These are phyloP conservation scores for Sinelater perroti DNA, from an alignment of 2,888 invertebrate species.

Conservation along the genomic window DNA sequence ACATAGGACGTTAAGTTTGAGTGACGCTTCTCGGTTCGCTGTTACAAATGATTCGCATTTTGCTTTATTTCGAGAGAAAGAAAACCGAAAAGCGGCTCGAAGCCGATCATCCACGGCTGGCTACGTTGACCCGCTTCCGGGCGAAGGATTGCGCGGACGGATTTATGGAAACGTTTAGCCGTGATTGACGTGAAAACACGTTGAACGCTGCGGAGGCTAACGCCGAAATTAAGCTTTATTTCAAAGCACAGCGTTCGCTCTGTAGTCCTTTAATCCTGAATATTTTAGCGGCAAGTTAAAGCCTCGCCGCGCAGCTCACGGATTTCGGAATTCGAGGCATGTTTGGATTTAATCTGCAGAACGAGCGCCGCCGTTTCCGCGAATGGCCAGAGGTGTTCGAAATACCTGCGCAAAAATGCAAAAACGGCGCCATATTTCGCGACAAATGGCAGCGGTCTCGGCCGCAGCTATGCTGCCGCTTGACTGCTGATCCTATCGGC, in stretches of 20 bases:
- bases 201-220: constrained; percentile 20
- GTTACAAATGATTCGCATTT: neutral
- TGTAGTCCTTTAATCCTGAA: constrained; percentile 25
- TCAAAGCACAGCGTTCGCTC: constrained; percentile 25
- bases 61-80: too few relatives aligned
- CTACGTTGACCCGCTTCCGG: neutral
- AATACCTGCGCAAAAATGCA: too few relatives aligned
- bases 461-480: too few relatives aligned
- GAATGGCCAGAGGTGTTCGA: too few relatives aligned
- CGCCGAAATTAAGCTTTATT: constrained; percentile 26
- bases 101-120: neutral
- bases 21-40: too few relatives aligned
- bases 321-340: constrained; percentile 29
- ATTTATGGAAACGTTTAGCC: constrained; percentile 18
- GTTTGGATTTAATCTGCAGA: constrained; percentile 9
- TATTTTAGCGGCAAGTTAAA: constrained; percentile 34
- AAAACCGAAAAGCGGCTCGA: too few relatives aligned
- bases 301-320: constrained; percentile 20
- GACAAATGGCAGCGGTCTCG: too few relatives aligned
- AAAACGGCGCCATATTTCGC: too few relatives aligned
- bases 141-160: constrained; percentile 4
- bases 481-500: too few relatives aligned
- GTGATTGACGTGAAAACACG: constrained; percentile 24
- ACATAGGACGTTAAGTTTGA: too few relatives aligned
- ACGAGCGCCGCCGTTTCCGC: constrained; percentile 6